Evolutionary conservation across 2,888 invertebrate species (phyloP), one percentile per base, ranked within the genome.

Genomic region (Venustoraphidia nigricollis): DNA sequence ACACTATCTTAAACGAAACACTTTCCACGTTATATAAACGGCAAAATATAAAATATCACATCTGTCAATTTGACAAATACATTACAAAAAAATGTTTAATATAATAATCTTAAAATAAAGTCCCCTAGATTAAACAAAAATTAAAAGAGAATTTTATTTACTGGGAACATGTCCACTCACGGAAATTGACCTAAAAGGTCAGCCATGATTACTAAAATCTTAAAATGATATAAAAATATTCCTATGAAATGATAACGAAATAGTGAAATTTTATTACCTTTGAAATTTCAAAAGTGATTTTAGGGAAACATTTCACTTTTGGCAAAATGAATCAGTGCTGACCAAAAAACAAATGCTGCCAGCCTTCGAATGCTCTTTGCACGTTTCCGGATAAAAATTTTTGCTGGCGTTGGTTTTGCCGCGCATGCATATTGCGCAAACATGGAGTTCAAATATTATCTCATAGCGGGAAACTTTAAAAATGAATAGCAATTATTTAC

Each of bases 251-350:
- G 11, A 36, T 11, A 13, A 36, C 5, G 34, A 37, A 47, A 43
- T 37, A 37, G 37, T 41, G 45, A 51, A 53, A 51, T 46, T 45
- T 48, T 47, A 55, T 62, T 63, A 65, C 66, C 65, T 66, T 64
- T 60, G 56, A 60, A 62, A 58, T 58, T 57, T 53, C 57, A 55
- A 54, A 53, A 56, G 56, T 49, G 41, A 57, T 58, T 65, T 66
- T 67, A 66, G 66, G 67, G 66, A 65, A 63, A 65, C 65, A 65
- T 65, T 65, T 62, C 60, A 37, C 55, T 63, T 66, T 65, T 65
- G 58, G 54, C 56, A 49, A 51, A 58, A 62, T 43, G 47, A 65
- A 66, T 61, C 66, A 67, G 66, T 63, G 67, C 66, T 67, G 66
- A 65, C 65, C 55, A 48, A 49, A 50, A 51, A 65, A 65, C 66